phyloP scores from a whole-genome alignment of 2,888 invertebrate genomes.

The Drosophila peninsularis region DNA sequence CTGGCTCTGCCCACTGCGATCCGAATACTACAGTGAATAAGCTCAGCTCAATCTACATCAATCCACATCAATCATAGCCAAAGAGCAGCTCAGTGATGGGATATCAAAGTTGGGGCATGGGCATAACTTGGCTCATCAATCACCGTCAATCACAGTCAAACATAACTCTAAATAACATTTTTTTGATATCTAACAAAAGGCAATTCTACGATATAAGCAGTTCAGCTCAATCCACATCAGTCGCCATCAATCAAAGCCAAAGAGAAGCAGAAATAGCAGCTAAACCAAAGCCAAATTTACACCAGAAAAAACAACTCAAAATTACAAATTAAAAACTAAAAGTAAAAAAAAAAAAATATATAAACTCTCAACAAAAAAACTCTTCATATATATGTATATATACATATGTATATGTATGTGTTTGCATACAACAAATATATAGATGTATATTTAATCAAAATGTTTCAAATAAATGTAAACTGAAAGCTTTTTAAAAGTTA shows the following conservation, averaged over 20 bases:
- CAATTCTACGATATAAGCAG: slow-evolving; percentile 5
- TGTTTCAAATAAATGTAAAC: slow-evolving; percentile 80
- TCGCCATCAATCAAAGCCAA: slow-evolving; percentile 8
- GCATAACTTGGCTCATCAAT: slow-evolving; percentile 19
- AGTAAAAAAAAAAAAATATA: slow-evolving; percentile 6
- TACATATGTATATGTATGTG: slow-evolving; percentile 44
- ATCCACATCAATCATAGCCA: slow-evolving; percentile 22
- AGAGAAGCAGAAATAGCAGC: slow-evolving; percentile 24
- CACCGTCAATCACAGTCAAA: slow-evolving; percentile 2
- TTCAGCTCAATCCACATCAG: slow-evolving; percentile 5
- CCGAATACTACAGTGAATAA: slow-evolving; percentile 17
- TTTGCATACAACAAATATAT: slow-evolving; percentile 41
- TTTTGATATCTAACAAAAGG: slow-evolving; percentile 1
- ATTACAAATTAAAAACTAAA: slow-evolving; percentile 35
- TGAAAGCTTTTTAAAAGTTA: slow-evolving; percentile 77
- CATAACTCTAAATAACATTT: neutral
- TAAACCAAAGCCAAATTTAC: slow-evolving; percentile 25
- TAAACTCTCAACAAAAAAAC: slow-evolving; percentile 27
- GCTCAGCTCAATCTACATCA: slow-evolving; percentile 42
- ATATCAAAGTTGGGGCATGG: neutral
- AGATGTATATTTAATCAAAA: slow-evolving; percentile 74
- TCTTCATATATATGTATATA: slow-evolving; percentile 44
- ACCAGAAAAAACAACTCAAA: slow-evolving; percentile 26
- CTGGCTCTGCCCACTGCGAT: slow-evolving; percentile 22
- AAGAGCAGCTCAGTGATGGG: neutral